phyloP scores from a whole-genome alignment of 2,888 invertebrate species.

The Alviniconcha strummeri region DNA sequence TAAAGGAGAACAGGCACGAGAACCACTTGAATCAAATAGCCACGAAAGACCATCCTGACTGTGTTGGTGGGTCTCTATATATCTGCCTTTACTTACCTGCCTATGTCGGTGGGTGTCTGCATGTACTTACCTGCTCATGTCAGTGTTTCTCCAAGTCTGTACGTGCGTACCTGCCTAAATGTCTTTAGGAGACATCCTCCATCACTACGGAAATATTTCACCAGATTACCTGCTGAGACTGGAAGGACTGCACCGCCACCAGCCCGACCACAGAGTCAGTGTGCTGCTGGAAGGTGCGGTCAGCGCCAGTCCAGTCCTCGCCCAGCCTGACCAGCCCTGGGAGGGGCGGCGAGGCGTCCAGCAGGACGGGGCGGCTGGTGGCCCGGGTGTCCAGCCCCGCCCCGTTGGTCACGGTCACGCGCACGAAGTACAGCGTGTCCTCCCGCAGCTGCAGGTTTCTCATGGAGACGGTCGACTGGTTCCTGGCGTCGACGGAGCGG shows the following conservation, averaged over 20 bases:
- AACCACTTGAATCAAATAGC: no score
- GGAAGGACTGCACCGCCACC: conserved; percentile 9
- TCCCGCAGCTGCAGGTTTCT: conserved; percentile 10
- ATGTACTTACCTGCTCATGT: no score
- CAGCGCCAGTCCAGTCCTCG: conserved; percentile 7
- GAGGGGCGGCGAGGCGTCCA: conserved; percentile 15
- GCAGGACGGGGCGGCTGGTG: conserved; percentile 7
- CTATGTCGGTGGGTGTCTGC: no score
- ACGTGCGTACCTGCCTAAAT: no score
- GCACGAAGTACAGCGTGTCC: neutral
- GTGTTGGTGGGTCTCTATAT: no score
- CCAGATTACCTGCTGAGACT: neutral
- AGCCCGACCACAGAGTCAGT: neutral
- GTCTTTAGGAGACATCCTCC: no score
- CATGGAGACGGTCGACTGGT: neutral
- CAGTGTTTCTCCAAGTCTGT: no score
- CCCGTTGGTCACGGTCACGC: conserved; percentile 15
- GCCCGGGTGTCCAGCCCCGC: conserved; percentile 8
- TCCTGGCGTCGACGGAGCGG: neutral
- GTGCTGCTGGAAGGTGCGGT: neutral
- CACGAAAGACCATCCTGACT: no score
- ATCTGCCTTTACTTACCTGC: no score
- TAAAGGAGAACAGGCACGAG: no score
- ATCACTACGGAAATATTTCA: no score
- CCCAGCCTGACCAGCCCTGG: conserved; percentile 25